Conservation (phyloP, 1,140 invertebrate species). For the Drosophila baimaii region DNA sequence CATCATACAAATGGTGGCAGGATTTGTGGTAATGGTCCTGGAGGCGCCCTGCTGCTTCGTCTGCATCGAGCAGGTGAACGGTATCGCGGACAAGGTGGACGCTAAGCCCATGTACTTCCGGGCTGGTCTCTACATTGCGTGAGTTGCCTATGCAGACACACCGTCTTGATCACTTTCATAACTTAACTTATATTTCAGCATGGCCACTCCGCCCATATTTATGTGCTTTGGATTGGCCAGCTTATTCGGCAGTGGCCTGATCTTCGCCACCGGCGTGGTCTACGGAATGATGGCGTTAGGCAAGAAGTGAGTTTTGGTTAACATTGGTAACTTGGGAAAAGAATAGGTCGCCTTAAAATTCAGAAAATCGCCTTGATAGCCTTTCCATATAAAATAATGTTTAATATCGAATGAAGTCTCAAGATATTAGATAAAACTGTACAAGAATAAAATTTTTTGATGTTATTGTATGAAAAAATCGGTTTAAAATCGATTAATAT, state of each 20-base stretch:
- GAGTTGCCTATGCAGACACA: slow-evolving; percentile 85
- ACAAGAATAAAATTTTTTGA: no score
- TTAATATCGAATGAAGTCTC: no score
- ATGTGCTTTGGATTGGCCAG: slow-evolving; percentile 91
- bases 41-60: slow-evolving; percentile 98
- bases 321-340: neutral
- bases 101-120: slow-evolving; percentile 94
- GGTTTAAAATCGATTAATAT: no score
- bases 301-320: slow-evolving; percentile 90
- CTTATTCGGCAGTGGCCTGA: slow-evolving; percentile 93
- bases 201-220: slow-evolving; percentile 91
- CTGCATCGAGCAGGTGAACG: slow-evolving; percentile 96
- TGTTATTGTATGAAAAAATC: no score
- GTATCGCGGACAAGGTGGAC: slow-evolving; percentile 92
- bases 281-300: slow-evolving; percentile 97
- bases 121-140: slow-evolving; percentile 94
- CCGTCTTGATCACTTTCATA: neutral
- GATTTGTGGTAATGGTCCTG: slow-evolving; percentile 93
- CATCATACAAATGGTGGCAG: slow-evolving; percentile 94
- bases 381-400: no score
- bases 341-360: neutral
- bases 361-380: no score
- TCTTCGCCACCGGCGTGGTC: slow-evolving; percentile 94
- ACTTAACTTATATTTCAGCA: slow-evolving; percentile 85
- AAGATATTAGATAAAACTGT: no score